Evolutionary conservation across 2,797 vertebrate species (phyloP), one percentile per base, ranked within the genome.

Genomic region (Scarus forsteni): DNA sequence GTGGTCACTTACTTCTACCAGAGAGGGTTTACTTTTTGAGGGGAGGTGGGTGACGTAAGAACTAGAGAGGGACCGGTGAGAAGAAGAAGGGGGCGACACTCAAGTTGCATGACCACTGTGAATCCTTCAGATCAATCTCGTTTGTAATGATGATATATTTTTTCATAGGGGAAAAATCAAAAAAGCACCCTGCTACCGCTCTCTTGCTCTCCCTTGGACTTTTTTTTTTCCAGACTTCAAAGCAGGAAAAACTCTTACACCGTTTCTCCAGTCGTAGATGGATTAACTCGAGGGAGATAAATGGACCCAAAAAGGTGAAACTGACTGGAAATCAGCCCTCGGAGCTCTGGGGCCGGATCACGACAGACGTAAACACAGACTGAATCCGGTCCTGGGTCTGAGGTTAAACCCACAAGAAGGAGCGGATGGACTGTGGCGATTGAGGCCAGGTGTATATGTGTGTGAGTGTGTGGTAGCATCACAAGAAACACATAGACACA

Each of bases 91-190:
- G 85, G 87, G 86, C 77, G 90, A 87, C 88, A 90, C 92, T 87
- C 84, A 73, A 89, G 88, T 89, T 93, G 92, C 92, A 92, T 92
- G 92, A 92, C 91, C 92, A 93, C 92, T 93, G 92, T 93, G 92
- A 93, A 60, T 88, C 83, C 90, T 86, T 88, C 81, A 78, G 89
- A 92, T 91, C 84, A 86, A 88, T 85, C 86, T 87, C 78, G 88
- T 93, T 92, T 92, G 86, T 92, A 92, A 85, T 73, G 88, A 90
- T 90, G 89, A 91, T 91, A 90, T 93, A 92, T 93, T 93, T 93
- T 93, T 93, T 93, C 92, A 93, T 93, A 85, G 80, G 80, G 79
- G 49, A 51, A 74, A n/a, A 80, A 79, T 75, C 75, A 51, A 34
- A 36, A 53, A 84, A 87, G 80, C 79, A 72, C 80, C 83, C 77